Evolutionary conservation across 1,140 invertebrate species (phyloP), one percentile per base, ranked within the genome.

Genomic region (Ceratosolen fusciceps): DNA sequence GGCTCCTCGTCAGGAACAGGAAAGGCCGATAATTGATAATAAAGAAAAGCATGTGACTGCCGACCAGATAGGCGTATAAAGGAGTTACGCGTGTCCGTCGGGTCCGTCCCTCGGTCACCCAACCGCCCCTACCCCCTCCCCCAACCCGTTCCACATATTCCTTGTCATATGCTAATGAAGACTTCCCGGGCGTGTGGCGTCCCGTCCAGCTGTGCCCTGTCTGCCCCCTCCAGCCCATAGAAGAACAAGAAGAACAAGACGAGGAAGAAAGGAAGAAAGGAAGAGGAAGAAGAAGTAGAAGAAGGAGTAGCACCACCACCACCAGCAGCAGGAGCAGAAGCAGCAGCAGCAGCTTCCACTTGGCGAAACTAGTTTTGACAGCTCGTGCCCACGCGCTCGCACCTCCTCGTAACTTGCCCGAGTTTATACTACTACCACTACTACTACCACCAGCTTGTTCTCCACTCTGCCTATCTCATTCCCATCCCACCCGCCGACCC

Each of bases 311-410:
- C n/a, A n/a, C n/a, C n/a, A n/a, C n/a, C n/a, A n/a, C n/a, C n/a
- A n/a, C n/a, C n/a, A n/a, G n/a, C n/a, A n/a, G n/a, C n/a, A n/a
- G n/a, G n/a, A n/a, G n/a, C n/a, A n/a, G 84, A 89, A 87, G 81
- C 82, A 74, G 71, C 79, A 76, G 75, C 78, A 80, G 74, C 81
- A 71, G 79, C 76, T 74, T 60, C 31, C 24, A 29, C 16, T 37
- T 39, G 29, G 14, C 34, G 80, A 87, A 90, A 90, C 89, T 52
- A 88, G 88, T 90, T 89, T 87, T 89, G 89, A 89, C 86, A 85
- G 83, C 75, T 83, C 82, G 84, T 85, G 85, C 87, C 89, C 88
- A 89, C 88, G 88, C 85, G 87, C 82, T 84, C 84, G 34, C 56
- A 60, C 56, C 26, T 60, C 49, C 2, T 52, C 19, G 49, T 3